Conservation (phyloP, 2,797 vertebrate species). For the Pantherophis alleghaniensis region DNA sequence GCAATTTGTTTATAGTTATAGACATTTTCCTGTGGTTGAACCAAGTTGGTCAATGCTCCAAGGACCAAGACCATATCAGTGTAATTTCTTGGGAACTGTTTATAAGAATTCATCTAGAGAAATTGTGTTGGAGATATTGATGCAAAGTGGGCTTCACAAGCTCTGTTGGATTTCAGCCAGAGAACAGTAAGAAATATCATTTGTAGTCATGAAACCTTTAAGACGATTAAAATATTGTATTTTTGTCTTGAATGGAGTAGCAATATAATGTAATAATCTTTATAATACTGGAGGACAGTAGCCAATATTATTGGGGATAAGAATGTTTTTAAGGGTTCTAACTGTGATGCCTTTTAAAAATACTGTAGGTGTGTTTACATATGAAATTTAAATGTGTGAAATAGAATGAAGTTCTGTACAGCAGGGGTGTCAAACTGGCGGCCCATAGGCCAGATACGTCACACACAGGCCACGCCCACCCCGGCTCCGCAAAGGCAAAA, state of each 20-base stretch:
- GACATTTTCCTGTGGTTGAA: conserved; percentile 88
- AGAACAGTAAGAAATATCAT: conserved; percentile 84
- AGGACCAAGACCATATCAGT: conserved; percentile 85
- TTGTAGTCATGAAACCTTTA: conserved; percentile 32
- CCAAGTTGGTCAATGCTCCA: conserved; percentile 86
- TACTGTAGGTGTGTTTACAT: neutral
- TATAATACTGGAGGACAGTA: neutral
- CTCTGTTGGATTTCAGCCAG: conserved; percentile 86
- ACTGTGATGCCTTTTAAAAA: neutral
- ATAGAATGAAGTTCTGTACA: neutral
- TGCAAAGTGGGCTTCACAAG: conserved; percentile 79
- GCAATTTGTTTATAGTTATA: conserved; percentile 78
- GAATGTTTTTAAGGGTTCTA: neutral
- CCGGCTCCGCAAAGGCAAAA: neutral
- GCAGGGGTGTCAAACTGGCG: neutral
- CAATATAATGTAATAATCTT: neutral
- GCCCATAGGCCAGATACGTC: rapidly evolving
- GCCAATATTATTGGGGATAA: neutral
- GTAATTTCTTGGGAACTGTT: conserved; percentile 93
- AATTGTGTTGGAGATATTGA: conserved; percentile 82
- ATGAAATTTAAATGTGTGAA: neutral
- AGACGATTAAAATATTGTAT: neutral
- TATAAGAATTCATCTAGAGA: conserved; percentile 96
- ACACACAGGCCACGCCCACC: neutral
- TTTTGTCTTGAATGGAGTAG: conserved; percentile 3